phyloP scores from a whole-genome alignment of 2,113 vertebrate genomes.

The Acinonyx jubatus region DNA sequence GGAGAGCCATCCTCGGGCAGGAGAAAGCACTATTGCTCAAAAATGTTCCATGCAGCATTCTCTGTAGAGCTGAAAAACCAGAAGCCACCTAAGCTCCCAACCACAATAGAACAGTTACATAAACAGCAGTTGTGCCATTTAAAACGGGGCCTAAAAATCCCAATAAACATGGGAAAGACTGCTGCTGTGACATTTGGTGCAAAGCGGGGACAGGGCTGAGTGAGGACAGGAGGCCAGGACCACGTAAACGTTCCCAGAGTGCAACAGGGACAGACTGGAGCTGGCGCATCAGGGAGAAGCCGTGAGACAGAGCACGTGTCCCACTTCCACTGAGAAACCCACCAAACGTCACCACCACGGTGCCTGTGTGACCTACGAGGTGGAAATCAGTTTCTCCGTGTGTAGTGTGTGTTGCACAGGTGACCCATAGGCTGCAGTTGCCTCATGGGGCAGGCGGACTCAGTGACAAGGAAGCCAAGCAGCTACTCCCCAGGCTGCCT shows the following conservation, averaged over 20 bases:
- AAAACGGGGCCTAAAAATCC: not conserved
- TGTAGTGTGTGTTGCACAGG: not conserved
- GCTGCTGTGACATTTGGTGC: not conserved
- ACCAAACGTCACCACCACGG: accelerated
- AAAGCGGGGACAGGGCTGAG: accelerated
- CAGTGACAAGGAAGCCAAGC: not conserved
- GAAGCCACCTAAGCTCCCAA: not conserved
- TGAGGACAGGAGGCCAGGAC: not conserved
- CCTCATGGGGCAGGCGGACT: accelerated
- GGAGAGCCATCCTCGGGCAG: not conserved
- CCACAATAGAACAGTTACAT: not conserved
- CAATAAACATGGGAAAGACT: accelerated
- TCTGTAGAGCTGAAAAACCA: not conserved
- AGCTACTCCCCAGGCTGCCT: not conserved
- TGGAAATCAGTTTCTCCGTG: accelerated
- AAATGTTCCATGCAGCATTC: not conserved
- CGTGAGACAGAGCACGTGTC: accelerated
- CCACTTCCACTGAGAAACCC: not conserved
- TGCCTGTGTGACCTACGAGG: not conserved
- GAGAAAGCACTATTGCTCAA: not conserved
- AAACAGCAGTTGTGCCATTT: not conserved
- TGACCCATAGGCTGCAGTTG: not conserved
- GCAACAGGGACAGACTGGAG: too few species aligned
- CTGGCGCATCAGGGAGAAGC: not conserved
- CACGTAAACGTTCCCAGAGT: accelerated